phyloP scores from a whole-genome alignment of 2,888 invertebrate genomes.

The Eurytoma adleriae region DNA sequence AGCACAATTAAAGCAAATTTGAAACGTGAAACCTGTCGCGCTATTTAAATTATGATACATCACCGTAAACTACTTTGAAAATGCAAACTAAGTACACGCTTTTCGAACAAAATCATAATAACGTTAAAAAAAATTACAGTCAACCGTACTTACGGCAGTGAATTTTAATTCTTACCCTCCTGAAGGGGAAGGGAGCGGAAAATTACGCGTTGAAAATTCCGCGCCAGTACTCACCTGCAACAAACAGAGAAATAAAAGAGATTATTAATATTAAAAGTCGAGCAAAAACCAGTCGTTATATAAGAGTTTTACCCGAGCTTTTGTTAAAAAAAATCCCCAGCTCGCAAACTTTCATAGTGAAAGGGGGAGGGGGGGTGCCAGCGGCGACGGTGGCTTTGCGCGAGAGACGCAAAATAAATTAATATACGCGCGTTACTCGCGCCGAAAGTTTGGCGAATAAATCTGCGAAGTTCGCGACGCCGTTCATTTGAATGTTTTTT shows the following conservation, averaged over 20 bases:
- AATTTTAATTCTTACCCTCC: slow-evolving; percentile 41
- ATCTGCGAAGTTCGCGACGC: slow-evolving; percentile 54
- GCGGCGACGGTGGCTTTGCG: too few relatives aligned
- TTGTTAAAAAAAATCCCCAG: slow-evolving; percentile 12
- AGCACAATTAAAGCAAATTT: too few relatives aligned
- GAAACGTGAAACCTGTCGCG: too few relatives aligned
- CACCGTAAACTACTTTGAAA: too few relatives aligned
- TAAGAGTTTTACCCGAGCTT: slow-evolving; percentile 45
- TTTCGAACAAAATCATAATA: too few relatives aligned
- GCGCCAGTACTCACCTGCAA: slow-evolving; percentile 49
- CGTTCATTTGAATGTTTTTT: slow-evolving; percentile 58
- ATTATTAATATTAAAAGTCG: slow-evolving; percentile 46
- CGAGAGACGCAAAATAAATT: slow-evolving; percentile 54
- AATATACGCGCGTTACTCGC: slow-evolving; percentile 54
- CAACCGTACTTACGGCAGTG: slow-evolving; percentile 30
- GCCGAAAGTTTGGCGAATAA: slow-evolving; percentile 58
- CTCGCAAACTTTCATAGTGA: slow-evolving; percentile 41
- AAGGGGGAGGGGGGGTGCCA: slow-evolving; percentile 2
- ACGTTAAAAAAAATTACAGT: neutral
- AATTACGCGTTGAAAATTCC: slow-evolving; percentile 36
- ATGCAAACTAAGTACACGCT: too few relatives aligned
- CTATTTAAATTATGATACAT: too few relatives aligned
- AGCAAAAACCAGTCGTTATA: slow-evolving; percentile 28
- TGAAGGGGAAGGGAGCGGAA: neutral
- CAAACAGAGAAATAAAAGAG: slow-evolving; percentile 38